Percentiles rank a stretch among this genome's conserved stretches.
Conservation (phyloP, 2,888 invertebrate species). For the Leptopilina drosophilae region DNA sequence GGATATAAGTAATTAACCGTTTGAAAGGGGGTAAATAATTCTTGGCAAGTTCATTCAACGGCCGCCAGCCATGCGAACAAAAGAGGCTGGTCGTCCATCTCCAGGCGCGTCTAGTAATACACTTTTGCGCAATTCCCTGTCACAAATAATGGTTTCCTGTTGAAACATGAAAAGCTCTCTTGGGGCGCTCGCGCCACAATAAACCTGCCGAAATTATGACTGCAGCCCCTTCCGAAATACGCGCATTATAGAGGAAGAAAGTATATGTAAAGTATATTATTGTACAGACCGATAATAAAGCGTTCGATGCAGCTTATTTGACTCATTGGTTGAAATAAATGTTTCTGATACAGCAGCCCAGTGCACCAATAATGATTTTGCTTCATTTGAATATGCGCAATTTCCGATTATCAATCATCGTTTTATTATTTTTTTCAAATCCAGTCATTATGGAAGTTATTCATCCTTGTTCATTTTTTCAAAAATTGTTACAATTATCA, state of each 20-base stretch:
- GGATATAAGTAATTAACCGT: slow-evolving; percentile 62
- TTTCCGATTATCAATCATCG: background rate
- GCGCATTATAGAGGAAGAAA: slow-evolving; percentile 52
- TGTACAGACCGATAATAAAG: slow-evolving; percentile 17
- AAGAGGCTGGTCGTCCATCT: slow-evolving; percentile 66
- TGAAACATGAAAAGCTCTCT: slow-evolving; percentile 64
- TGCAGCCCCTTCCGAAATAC: slow-evolving; percentile 59
- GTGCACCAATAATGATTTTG: slow-evolving; percentile 11
- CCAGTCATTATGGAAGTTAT: no score
- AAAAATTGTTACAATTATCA: no score
- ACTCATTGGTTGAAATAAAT: slow-evolving; percentile 35
- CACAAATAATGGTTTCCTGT: slow-evolving; percentile 68
- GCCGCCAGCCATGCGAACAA: slow-evolving; percentile 57
- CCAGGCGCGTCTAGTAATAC: slow-evolving; percentile 68
- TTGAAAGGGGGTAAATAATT: slow-evolving; percentile 56
- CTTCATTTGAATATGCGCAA: slow-evolving; percentile 37
- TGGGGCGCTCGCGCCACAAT: slow-evolving; percentile 60
- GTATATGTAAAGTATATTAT: slow-evolving; percentile 23
- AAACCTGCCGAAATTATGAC: slow-evolving; percentile 68
- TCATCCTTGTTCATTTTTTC: no score
- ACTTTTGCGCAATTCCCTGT: slow-evolving; percentile 68
- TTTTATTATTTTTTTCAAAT: no score
- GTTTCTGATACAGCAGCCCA: background rate
- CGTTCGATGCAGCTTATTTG: slow-evolving; percentile 39
- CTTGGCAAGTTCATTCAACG: slow-evolving; percentile 63